These are phyloP conservation scores for Microcebus jonahi DNA, from an alignment of 2,113 vertebrate genomes.

Conservation along the genomic window DNA sequence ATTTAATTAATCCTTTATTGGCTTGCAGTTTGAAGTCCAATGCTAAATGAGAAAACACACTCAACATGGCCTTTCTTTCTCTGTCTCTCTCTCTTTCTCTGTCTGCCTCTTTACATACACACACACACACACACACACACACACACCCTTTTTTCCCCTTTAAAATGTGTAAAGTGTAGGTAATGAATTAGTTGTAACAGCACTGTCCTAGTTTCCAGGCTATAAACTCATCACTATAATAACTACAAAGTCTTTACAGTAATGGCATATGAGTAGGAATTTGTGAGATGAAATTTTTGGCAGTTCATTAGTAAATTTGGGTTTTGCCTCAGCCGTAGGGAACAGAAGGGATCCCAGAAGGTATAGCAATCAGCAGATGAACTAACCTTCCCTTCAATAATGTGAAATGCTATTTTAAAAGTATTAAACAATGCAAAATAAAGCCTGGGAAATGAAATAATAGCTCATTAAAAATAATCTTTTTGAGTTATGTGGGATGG, in stretches of 20 bases:
- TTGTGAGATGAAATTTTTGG: slow-evolving; percentile 61
- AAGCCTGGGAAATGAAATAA: slow-evolving; percentile 76
- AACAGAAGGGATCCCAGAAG: slow-evolving; percentile 71
- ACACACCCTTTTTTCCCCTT: neutral
- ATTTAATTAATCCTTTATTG: slow-evolving; percentile 62
- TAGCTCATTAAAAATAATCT: slow-evolving; percentile 81
- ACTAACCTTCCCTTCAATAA: slow-evolving; percentile 35
- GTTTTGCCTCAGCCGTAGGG: slow-evolving; percentile 72
- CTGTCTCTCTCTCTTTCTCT: neutral
- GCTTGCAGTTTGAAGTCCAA: slow-evolving; percentile 54
- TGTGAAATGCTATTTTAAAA: slow-evolving; percentile 74
- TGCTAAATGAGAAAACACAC: slow-evolving; percentile 30
- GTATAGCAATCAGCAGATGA: slow-evolving; percentile 56
- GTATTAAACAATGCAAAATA: slow-evolving; percentile 74
- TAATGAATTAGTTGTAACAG: slow-evolving; percentile 66
- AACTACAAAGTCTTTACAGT: slow-evolving; percentile 64
- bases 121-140: neutral
- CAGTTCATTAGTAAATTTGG: slow-evolving; percentile 65
- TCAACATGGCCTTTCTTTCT: neutral
- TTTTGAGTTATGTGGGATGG: slow-evolving; percentile 64
- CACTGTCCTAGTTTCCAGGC: slow-evolving; percentile 64
- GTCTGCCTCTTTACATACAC: no score
- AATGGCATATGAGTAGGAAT: slow-evolving; percentile 70
- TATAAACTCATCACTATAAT: slow-evolving; percentile 46
- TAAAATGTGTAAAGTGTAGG: slow-evolving; percentile 58